These are phyloP conservation scores for Hypothenemus hampei DNA, from an alignment of 1,140 invertebrate species.

Conservation along the genomic window DNA sequence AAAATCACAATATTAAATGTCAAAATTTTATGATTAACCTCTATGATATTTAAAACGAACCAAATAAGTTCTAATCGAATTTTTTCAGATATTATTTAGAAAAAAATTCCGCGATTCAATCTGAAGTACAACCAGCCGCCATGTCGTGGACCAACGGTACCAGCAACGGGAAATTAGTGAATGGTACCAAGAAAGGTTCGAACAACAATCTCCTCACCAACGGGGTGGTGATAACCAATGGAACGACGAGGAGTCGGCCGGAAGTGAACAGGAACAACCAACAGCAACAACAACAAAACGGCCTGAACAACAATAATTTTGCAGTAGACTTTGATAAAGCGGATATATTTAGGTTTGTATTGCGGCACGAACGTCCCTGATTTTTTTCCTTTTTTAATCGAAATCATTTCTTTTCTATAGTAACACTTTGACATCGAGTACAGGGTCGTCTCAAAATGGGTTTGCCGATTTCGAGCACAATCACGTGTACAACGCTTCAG, in stretches of 20 bases:
- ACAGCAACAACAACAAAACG: slow-evolving; percentile 21
- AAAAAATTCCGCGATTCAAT: slow-evolving; percentile 43
- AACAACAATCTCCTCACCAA: slow-evolving; percentile 12
- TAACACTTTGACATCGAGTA: slow-evolving; percentile 19
- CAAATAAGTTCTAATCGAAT: too few relatives aligned
- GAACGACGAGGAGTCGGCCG: slow-evolving; percentile 26
- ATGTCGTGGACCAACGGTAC: slow-evolving; percentile 16
- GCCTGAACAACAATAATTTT: slow-evolving; percentile 42
- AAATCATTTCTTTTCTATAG: slow-evolving; percentile 8
- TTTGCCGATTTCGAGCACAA: slow-evolving; percentile 74
- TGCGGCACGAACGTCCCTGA: neutral
- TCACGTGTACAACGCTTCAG: slow-evolving; percentile 52
- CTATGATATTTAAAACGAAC: too few relatives aligned
- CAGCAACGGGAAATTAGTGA: neutral
- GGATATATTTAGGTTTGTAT: slow-evolving; percentile 48
- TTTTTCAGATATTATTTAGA: slow-evolving; percentile 59
- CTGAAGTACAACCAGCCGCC: slow-evolving; percentile 30
- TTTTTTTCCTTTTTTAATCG: neutral
- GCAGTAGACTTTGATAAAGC: slow-evolving; percentile 62
- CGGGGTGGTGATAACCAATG: slow-evolving; percentile 22
- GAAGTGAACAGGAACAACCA: slow-evolving; percentile 26
- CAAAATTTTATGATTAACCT: too few relatives aligned
- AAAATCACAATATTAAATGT: too few relatives aligned
- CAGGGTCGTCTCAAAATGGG: slow-evolving; percentile 39
- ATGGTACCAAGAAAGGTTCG: slow-evolving; percentile 10